Base-by-base conservation (phyloP, 2,888 invertebrate genomes). In the Rhagium mordax region DNA sequence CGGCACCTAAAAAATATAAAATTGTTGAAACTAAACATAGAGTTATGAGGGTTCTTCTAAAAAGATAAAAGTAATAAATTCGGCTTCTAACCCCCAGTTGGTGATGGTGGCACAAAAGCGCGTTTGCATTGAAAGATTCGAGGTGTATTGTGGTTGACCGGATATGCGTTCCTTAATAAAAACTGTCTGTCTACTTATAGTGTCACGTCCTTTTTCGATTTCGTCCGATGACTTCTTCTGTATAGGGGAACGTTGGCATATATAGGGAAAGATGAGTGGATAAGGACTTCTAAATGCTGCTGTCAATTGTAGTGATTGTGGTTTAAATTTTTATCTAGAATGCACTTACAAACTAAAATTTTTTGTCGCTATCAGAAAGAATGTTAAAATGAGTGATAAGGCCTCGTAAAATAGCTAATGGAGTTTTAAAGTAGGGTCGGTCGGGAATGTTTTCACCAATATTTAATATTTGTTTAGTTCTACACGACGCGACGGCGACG, bases 151-250 rank as follows among this genome's bases (percentile, higher is more conserved):
- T 80, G 74, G 78, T 76, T 70, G 75, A 76, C 80, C 80, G 80
- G 79, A 80, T 79, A 78, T 74, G 66, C 79, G 72, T 77, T 80
- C 75, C 74, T 78, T 70, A 74, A 78, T 78, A 74, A 77, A 80
- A 76, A 72, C 75, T 74, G 71, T 75, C 75, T 74, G 71, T 75
- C 77, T 77, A 76, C 78, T 76, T 78, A 75, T 70, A 75, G 68
- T 75, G 73, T 76, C 74, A 77, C 70, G 74, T 77, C 65, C 74
- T 73, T 62, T 70, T 67, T 73, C 76, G 62, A 51, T 70, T 69
- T 27, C 33, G 24, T 51, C 21, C 16, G 49, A 64, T 27, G 16
- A 64, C 29, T 57, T 57, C 49, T 8, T 51, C 51, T 51, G 10
- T 51, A 15, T 20, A 57, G 18, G 59, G 13, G 33, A 60, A 61